Percentiles rank a stretch among this genome's conserved stretches.
phyloP scores from a whole-genome alignment of 2,113 vertebrate species.

The Brachirus orientalis region DNA sequence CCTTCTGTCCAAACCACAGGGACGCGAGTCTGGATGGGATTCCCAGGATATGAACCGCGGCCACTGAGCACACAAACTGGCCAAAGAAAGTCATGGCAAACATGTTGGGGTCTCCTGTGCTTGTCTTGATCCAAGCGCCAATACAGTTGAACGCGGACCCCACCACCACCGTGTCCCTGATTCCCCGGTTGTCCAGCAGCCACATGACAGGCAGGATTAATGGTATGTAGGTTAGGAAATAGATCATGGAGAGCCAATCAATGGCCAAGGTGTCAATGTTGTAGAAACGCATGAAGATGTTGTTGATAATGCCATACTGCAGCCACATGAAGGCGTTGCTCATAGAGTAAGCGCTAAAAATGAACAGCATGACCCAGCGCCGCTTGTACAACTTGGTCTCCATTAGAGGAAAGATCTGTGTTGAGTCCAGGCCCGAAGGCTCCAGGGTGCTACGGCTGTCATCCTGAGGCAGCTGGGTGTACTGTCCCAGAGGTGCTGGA shows the following conservation, averaged over 20 bases:
- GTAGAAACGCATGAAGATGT: conserved; percentile 87
- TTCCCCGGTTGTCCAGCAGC: conserved; percentile 76
- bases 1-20: conserved; percentile 86
- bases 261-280: conserved; percentile 78
- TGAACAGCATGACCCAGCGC: conserved; percentile 86
- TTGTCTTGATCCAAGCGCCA: conserved; percentile 90
- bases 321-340: conserved; percentile 94
- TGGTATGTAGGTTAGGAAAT: conserved; percentile 88
- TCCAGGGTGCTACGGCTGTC: conserved; percentile 24
- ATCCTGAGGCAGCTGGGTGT: not conserved
- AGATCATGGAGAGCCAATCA: conserved; percentile 92
- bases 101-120: conserved; percentile 82
- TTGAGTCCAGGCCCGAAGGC: not conserved
- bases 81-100: conserved; percentile 85
- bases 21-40: conserved; percentile 88
- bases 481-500: conserved; percentile 6
- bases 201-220: conserved; percentile 88
- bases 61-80: conserved; percentile 86
- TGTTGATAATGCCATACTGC: conserved; percentile 88
- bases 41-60: conserved; percentile 87
- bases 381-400: conserved; percentile 80
- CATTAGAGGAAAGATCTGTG: conserved; percentile 45
- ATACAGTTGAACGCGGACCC: conserved; percentile 87
- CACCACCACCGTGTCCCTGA: conserved; percentile 83
- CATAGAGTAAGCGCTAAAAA: conserved; percentile 87